Conservation (phyloP, 2,113 vertebrate species). For the Eidolon helvum region DNA sequence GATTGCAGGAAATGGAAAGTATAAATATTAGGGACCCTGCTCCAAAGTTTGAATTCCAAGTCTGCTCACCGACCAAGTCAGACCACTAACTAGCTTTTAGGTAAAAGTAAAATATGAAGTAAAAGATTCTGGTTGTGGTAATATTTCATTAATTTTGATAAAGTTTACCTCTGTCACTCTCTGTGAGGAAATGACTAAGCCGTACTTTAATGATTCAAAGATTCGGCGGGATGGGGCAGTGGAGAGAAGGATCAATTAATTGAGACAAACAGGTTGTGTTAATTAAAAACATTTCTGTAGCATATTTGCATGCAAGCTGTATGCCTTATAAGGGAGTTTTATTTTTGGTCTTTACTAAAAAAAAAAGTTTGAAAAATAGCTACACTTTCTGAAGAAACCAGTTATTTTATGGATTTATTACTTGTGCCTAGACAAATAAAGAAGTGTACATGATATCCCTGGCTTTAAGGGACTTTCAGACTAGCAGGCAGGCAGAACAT, state of each 20-base stretch:
- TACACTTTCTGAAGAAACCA: background rate
- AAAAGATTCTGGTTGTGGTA: background rate
- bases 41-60: background rate
- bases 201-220: background rate
- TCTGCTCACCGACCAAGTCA: background rate
- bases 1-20: background rate
- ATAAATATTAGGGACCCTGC: too few relatives aligned
- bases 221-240: background rate
- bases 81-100: background rate
- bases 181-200: background rate
- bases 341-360: background rate
- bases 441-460: background rate
- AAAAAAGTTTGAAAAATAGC: background rate
- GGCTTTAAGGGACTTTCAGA: background rate
- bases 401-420: constrained; percentile 28
- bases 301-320: background rate
- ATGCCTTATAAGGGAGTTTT: background rate
- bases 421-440: background rate
- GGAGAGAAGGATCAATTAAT: background rate
- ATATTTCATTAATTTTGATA: background rate
- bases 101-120: background rate
- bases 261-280: background rate
- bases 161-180: background rate
- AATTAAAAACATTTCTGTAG: background rate
- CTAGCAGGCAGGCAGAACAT: background rate